These are phyloP conservation scores for Ecdyonurus torrentis DNA, from an alignment of 2,888 invertebrate genomes.

Conservation along the genomic window DNA sequence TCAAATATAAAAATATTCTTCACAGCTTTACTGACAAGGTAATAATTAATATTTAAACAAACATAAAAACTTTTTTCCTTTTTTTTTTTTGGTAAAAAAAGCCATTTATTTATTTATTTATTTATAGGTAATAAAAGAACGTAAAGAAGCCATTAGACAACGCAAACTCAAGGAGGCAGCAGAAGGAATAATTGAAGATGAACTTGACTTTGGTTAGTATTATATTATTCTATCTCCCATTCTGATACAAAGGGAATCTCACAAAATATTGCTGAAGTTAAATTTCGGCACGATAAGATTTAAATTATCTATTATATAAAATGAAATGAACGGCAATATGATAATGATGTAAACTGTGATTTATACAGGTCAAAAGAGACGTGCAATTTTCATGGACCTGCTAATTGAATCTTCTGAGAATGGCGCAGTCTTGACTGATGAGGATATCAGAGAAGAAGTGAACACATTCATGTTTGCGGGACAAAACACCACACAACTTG, in stretches of 20 bases:
- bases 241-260: no score
- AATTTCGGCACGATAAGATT: no score
- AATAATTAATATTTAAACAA: conserved; percentile 10
- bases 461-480: conserved; percentile 19
- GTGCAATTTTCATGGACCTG: conserved; percentile 15
- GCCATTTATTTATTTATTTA: neutral
- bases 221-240: no score
- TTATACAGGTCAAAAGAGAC: conserved; percentile 12
- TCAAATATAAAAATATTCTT: conserved; percentile 25
- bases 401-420: conserved; percentile 12
- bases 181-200: neutral
- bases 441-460: conserved; percentile 8
- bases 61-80: neutral
- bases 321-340: no score
- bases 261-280: no score
- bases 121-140: neutral
- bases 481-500: conserved; percentile 37
- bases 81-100: neutral
- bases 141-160: neutral
- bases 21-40: conserved; percentile 30
- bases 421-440: conserved; percentile 8
- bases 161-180: neutral
- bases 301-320: no score
- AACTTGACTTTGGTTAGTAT: neutral
- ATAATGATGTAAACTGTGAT: no score